Evolutionary conservation across 1,140 invertebrate genomes (phyloP).

Genomic region (Drosophila prosaltans): DNA sequence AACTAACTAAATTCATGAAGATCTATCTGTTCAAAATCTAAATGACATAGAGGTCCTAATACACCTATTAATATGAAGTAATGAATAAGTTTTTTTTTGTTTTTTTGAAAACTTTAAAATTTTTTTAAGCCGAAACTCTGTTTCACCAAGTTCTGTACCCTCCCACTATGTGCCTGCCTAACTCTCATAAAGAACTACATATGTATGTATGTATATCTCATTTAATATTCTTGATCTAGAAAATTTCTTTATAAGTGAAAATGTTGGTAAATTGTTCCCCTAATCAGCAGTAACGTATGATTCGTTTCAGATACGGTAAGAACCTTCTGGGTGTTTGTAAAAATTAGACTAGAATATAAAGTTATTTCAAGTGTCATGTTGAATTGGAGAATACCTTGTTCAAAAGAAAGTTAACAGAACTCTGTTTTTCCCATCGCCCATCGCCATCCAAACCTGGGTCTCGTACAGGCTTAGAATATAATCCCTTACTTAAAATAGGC

Average conservation of each 20-base stretch:
- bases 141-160: background rate
- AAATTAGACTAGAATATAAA: conserved; percentile 1
- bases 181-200: background rate
- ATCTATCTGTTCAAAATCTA: conserved; percentile 14
- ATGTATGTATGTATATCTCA: background rate
- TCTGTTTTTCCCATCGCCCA: background rate
- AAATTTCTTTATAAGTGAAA: too few species aligned
- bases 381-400: background rate
- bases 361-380: background rate
- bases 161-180: background rate
- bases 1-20: conserved; percentile 19
- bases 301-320: background rate
- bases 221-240: too few species aligned
- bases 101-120: background rate
- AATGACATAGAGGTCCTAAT: background rate
- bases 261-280: background rate
- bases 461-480: conserved; percentile 64
- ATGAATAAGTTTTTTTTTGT: background rate
- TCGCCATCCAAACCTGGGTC: background rate
- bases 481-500: conserved; percentile 20
- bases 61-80: background rate
- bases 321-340: background rate
- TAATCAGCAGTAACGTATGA: background rate
- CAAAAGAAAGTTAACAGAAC: background rate
- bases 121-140: background rate